These are phyloP conservation scores for Thereva nobilitata DNA, from an alignment of 2,888 invertebrate genomes.

Conservation along the genomic window DNA sequence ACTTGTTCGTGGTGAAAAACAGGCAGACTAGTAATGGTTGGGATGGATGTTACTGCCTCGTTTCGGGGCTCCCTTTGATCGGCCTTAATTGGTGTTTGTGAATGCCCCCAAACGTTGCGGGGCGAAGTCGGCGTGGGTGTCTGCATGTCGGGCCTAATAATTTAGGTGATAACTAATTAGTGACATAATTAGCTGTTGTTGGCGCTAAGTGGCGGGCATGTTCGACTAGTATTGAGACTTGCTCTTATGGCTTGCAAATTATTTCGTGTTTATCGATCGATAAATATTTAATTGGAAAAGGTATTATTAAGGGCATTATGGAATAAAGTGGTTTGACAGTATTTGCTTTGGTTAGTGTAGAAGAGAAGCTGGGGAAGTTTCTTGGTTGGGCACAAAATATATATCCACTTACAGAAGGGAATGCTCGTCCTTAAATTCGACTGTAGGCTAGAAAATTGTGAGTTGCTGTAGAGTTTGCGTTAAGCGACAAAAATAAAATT, in stretches of 20 bases:
- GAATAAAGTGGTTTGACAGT: neutral
- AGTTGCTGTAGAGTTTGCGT: no score
- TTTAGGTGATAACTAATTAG: slow-evolving; percentile 42
- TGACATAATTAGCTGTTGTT: slow-evolving; percentile 37
- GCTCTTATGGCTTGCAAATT: slow-evolving; percentile 18
- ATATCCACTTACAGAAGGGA: neutral
- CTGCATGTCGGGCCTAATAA: slow-evolving; percentile 38
- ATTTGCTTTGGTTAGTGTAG: no score
- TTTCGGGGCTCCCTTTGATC: slow-evolving; percentile 6
- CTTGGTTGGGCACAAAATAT: slow-evolving; percentile 6
- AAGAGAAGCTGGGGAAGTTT: no score
- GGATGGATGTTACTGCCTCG: neutral
- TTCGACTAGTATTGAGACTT: slow-evolving; percentile 15
- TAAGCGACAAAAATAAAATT: no score
- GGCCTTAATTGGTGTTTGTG: slow-evolving; percentile 19
- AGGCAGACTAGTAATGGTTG: neutral
- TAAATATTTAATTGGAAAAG: slow-evolving; percentile 30
- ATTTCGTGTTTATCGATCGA: neutral
- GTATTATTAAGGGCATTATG: slow-evolving; percentile 13
- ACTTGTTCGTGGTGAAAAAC: slow-evolving; percentile 23
- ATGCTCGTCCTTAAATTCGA: no score
- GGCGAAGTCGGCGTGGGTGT: slow-evolving; percentile 8
- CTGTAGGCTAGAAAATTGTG: no score
- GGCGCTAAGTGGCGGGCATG: slow-evolving; percentile 20
- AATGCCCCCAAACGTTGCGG: slow-evolving; percentile 8